Percentiles rank a stretch among this genome's conserved stretches.
Conservation (phyloP, 2,888 invertebrate species). For the Nymphalis polychloros region DNA sequence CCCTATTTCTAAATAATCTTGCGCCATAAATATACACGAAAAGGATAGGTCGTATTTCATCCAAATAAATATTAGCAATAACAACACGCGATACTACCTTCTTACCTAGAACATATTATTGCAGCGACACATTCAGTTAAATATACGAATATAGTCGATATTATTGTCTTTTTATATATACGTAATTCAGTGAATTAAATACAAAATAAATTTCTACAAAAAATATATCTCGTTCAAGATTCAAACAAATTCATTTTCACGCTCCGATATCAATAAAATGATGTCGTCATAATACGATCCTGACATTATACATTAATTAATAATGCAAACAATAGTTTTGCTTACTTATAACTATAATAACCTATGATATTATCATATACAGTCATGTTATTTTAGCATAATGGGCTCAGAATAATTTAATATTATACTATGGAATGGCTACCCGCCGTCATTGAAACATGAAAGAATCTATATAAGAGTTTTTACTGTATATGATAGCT, state of each 20-base stretch:
- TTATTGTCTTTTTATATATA: too few species aligned
- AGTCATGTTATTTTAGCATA: conserved; percentile 22
- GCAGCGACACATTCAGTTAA: too few species aligned
- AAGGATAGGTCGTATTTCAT: too few species aligned
- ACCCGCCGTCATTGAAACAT: conserved; percentile 11
- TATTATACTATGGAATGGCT: conserved; percentile 11
- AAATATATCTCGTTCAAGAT: too few species aligned
- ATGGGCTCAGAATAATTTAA: conserved; percentile 17
- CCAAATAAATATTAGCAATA: too few species aligned
- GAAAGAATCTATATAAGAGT: conserved; percentile 5
- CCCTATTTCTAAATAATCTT: too few species aligned
- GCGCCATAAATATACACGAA: too few species aligned
- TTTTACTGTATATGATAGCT: conserved; percentile 6
- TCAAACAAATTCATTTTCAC: not conserved
- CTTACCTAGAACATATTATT: too few species aligned
- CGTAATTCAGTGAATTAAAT: too few species aligned
- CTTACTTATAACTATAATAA: conserved; percentile 7
- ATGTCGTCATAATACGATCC: conserved; percentile 14
- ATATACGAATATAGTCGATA: too few species aligned
- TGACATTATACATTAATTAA: not conserved
- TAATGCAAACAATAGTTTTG: not conserved
- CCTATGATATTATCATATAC: conserved; percentile 15
- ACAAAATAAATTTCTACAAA: too few species aligned
- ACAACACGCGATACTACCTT: too few species aligned
- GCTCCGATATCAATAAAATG: conserved; percentile 17